Base-by-base conservation (phyloP, 2,113 vertebrate genomes). In the Gallinago paraguaiae region DNA sequence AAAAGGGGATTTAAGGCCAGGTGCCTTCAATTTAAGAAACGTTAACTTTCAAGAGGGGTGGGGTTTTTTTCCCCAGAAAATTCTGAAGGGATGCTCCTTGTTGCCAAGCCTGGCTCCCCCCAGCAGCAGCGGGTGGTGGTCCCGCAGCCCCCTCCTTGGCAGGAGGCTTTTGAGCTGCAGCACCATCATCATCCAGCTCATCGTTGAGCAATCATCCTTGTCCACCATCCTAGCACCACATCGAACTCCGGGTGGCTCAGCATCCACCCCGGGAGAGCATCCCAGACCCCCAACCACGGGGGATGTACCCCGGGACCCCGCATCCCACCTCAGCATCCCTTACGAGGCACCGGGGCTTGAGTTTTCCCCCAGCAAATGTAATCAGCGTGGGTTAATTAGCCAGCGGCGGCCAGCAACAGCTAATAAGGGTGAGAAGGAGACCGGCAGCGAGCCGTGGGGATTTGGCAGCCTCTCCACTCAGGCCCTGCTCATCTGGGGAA, bases 1-100 rank as follows among this genome's bases (percentile, higher is more conserved):
- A 35, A 77, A 92, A 74, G 50, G 68, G 77, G 39, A 72, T 81
- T 94, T 93, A 71, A 92, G 90, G 96, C 56, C 63, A 54, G 77
- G 50, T 6, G 28, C 35, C 28, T 87, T 89, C 67, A 50, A 80
- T 82, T 93, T 39, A 64, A 69, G 67, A 75, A 80, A n/a, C 1
- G 2, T 23, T 54, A 9, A 17, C 27, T 71, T 95, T 65, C 33
- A 30, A 30, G 53, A 11, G 53, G 28, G 53, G 28, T 28, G 17
- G 37, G 17, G 37, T 39, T 30, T 30, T 16, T 17, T 28, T 16
- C 53, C 53, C 28, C 53, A 54, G 27, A 46, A 61, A n/a, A n/a
- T 39, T 1, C 27, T 20, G 61, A 20, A 64, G 30, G 17, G 53
- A 28, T 33, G 70, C 13, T 63, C 33, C 48, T 48, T 9, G 13